Base-by-base conservation (phyloP, 1,140 invertebrate species). In the Drosophila grimshawi region DNA sequence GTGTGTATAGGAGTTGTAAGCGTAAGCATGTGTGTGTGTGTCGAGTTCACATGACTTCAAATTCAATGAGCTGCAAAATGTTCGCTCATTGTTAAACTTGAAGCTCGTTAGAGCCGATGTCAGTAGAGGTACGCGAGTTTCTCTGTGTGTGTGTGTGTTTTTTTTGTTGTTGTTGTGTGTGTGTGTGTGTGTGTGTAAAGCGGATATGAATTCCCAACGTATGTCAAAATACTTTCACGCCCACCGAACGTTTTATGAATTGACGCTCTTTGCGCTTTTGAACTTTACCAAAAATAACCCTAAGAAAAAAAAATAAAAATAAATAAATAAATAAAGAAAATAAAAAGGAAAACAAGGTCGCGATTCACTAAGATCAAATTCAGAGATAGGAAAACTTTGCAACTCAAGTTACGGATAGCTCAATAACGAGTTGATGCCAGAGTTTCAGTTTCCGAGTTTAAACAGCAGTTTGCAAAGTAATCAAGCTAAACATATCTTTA, bases 1-100 rank as follows among this genome's bases (percentile, higher is more conserved):
- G 56, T 35, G 39, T 55, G 39, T 35, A 0, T 53, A 49, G 19
- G 37, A 67, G 48, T 53, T 33, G 49, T 41, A 56, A 59, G 56
- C 39, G 46, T 60, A 39, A 61, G 29, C 33, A 51, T 56, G 41
- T 57, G 45, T 75, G 55, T 30, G 57, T 76, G 61, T 30, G 43
- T 6, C n/a, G 75, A 80, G 83, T 80, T 78, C 85, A 88, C 85
- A 88, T 88, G 85, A 88, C 85, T 88, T 89, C 85, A 89, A 88
- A 88, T 85, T 88, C 85, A 88, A 88, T 88, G 85, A 88, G 85
- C 85, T 88, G 85, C 86, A 74, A 88, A 88, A 88, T 88, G 76
- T 78, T 88, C 79, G 80, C 80, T 80, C 85, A 88, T 88, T 89
- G 85, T 88, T 89, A 75, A 89, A 88, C 80, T 85, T 80, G 72